Percentiles rank a stretch among this genome's conserved stretches.
Evolutionary conservation across 2,888 invertebrate genomes (phyloP).

Genomic region (Macroteleia sp.): DNA sequence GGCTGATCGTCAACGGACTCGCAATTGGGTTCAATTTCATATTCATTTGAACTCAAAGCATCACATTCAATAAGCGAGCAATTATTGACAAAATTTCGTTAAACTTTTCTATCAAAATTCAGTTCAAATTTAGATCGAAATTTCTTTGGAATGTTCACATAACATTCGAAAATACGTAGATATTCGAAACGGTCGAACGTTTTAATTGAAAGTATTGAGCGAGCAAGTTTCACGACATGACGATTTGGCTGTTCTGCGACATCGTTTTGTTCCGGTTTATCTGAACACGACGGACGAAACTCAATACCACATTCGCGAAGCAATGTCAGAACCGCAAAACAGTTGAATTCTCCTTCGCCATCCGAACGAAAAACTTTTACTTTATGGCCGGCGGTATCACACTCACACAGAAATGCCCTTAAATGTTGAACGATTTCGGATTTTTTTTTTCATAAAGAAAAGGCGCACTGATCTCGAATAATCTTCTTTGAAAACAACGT

Average conservation of each 20-base stretch:
- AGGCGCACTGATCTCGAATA: slow-evolving; percentile 60
- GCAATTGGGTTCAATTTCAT: background rate
- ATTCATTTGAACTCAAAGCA: background rate
- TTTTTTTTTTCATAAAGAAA: slow-evolving; percentile 55
- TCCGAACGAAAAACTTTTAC: slow-evolving; percentile 65
- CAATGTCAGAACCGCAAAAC: slow-evolving; percentile 6
- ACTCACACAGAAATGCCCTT: slow-evolving; percentile 57
- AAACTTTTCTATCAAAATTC: background rate
- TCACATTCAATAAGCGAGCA: background rate
- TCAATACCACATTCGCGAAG: slow-evolving; percentile 25
- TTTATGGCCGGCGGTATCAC: slow-evolving; percentile 43
- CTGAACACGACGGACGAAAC: no score
- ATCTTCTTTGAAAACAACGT: slow-evolving; percentile 65
- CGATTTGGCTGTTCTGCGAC: no score
- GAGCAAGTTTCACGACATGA: no score
- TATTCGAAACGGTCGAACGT: no score
- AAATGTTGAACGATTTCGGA: slow-evolving; percentile 11
- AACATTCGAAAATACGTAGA: no score
- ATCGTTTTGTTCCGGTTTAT: no score
- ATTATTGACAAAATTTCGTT: background rate
- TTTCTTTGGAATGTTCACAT: no score
- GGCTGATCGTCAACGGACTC: slow-evolving; percentile 1
- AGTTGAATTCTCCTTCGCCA: slow-evolving; percentile 50
- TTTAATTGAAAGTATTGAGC: no score
- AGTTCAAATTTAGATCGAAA: no score